These are phyloP conservation scores for Papilio polytes DNA, from an alignment of 1,140 invertebrate genomes.

Conservation along the genomic window DNA sequence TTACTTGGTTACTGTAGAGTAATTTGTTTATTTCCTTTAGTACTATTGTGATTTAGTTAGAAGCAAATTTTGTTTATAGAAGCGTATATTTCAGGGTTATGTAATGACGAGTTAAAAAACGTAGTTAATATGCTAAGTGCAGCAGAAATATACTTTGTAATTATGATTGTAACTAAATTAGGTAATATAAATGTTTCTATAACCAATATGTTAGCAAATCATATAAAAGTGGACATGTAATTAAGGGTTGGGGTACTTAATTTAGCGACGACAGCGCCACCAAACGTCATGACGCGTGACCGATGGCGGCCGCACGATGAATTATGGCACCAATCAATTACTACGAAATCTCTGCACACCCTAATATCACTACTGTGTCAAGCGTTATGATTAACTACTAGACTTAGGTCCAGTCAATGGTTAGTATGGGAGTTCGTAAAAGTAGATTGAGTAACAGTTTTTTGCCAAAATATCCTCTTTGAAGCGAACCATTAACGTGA, in stretches of 20 bases:
- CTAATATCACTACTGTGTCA: slow-evolving; percentile 2
- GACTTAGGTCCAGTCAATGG: not conserved
- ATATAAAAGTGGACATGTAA: slow-evolving; percentile 24
- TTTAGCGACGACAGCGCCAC: slow-evolving; percentile 15
- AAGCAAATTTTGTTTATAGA: no score
- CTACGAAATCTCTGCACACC: slow-evolving; percentile 39
- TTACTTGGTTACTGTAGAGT: not conserved
- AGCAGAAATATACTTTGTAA: no score
- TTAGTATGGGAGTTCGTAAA: no score
- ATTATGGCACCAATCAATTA: slow-evolving; percentile 66
- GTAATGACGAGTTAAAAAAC: no score
- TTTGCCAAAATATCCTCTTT: no score
- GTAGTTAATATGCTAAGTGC: no score
- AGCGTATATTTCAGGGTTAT: no score
- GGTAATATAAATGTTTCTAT: no score
- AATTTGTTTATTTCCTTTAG: not conserved
- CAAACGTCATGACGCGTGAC: slow-evolving; percentile 51
- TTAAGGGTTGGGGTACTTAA: slow-evolving; percentile 16
- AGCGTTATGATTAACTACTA: not conserved
- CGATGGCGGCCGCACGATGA: slow-evolving; percentile 64
- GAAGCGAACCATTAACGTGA: no score
- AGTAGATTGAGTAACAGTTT: no score
- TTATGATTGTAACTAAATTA: no score
- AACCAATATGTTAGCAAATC: not conserved
- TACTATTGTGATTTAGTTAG: not conserved